Evolutionary conservation across 2,888 invertebrate genomes (phyloP).

Genomic region (Proisotoma minuta): DNA sequence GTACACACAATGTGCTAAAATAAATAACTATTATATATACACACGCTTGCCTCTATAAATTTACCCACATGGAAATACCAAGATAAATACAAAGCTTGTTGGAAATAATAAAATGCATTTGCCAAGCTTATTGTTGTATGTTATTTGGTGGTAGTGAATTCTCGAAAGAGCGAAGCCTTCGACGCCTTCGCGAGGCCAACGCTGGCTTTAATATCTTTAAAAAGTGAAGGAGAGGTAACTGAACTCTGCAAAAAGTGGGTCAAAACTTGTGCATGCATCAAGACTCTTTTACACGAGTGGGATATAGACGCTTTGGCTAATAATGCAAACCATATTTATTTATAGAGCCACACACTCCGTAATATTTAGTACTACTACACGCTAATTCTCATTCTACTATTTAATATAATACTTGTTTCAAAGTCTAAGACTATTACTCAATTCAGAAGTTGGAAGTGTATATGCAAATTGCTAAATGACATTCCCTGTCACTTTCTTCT

Average conservation of each 20-base stretch:
- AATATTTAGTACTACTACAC: no score
- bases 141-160: background rate
- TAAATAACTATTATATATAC: no score
- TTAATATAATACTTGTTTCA: no score
- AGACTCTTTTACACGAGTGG: conserved; percentile 5
- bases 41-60: no score
- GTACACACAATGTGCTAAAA: no score
- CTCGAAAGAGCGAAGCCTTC: background rate
- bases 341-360: no score
- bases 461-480: background rate
- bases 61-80: background rate
- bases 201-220: conserved; percentile 20
- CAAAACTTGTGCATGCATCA: conserved; percentile 32
- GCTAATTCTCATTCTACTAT: no score
- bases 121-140: background rate
- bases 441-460: background rate
- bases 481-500: background rate
- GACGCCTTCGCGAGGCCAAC: conserved; percentile 7
- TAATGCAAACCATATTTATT: background rate
- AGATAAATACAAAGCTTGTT: background rate
- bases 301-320: background rate
- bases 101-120: background rate
- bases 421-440: background rate
- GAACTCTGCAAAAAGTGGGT: conserved; percentile 46
- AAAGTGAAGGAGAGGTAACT: conserved; percentile 44